Conservation (phyloP, 2,888 invertebrate species). For the Pyrgus malvae region DNA sequence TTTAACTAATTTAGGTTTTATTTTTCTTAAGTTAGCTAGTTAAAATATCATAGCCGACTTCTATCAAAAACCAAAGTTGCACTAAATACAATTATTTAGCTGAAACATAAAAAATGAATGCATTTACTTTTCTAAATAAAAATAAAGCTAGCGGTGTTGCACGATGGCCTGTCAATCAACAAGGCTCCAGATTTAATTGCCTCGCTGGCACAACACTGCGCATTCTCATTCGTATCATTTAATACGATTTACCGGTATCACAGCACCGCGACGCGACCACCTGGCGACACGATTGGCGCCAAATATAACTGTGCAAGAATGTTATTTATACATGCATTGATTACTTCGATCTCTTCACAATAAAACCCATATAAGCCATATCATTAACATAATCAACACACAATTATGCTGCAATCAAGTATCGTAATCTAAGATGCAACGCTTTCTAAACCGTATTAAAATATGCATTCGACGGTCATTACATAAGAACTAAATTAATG, state of each 20-base stretch:
- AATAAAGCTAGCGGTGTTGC: slow-evolving; percentile 33
- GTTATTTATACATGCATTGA: slow-evolving; percentile 30
- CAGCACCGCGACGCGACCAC: slow-evolving; percentile 47
- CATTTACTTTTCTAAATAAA: slow-evolving; percentile 22
- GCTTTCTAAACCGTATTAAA: slow-evolving; percentile 23
- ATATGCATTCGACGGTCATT: slow-evolving; percentile 33
- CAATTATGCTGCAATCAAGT: slow-evolving; percentile 33
- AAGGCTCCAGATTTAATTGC: slow-evolving; percentile 40
- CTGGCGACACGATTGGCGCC: slow-evolving; percentile 56
- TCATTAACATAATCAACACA: slow-evolving; percentile 33
- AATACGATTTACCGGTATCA: slow-evolving; percentile 48
- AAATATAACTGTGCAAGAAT: slow-evolving; percentile 49
- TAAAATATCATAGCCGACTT: too few species aligned
- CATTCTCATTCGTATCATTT: slow-evolving; percentile 28
- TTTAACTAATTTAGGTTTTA: too few species aligned
- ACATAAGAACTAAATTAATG: slow-evolving; percentile 55
- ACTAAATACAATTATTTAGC: too few species aligned
- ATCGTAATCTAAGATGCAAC: slow-evolving; percentile 21
- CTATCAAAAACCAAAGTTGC: too few species aligned
- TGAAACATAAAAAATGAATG: too few species aligned
- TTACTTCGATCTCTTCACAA: slow-evolving; percentile 36
- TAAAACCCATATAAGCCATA: slow-evolving; percentile 18
- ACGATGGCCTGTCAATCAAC: slow-evolving; percentile 53
- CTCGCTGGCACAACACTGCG: slow-evolving; percentile 31
- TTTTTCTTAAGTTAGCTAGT: too few species aligned